phyloP scores from a whole-genome alignment of 1,140 invertebrate species.

The Anoplolepis gracilipes region DNA sequence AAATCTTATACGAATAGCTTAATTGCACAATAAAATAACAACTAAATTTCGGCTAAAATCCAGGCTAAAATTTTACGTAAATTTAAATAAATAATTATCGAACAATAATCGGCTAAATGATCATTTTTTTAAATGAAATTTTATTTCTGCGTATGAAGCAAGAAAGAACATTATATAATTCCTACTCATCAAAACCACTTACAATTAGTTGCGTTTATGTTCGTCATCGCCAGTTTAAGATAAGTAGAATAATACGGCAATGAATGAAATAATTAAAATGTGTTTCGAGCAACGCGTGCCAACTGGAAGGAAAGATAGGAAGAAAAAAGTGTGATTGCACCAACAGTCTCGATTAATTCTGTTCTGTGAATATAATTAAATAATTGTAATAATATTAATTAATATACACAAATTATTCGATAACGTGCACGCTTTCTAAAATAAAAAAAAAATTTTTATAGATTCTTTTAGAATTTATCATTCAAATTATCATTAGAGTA shows the following conservation, averaged over 20 bases:
- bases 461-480: too few relatives aligned
- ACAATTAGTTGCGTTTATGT: neutral
- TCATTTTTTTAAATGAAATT: neutral
- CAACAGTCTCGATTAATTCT: constrained; percentile 12
- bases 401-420: neutral
- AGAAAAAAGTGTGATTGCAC: constrained; percentile 24
- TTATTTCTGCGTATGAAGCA: neutral
- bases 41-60: neutral
- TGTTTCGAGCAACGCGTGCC: constrained; percentile 37
- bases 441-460: neutral
- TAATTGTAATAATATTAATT: neutral
- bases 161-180: neutral
- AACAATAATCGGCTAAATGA: neutral
- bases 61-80: neutral
- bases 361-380: neutral
- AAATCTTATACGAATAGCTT: neutral
- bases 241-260: neutral
- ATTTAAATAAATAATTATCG: neutral
- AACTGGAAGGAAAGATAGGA: constrained; percentile 12
- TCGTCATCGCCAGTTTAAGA: neutral
- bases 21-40: neutral
- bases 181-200: neutral
- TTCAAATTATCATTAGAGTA: neutral
- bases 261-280: constrained; percentile 28
- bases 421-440: neutral